These are phyloP conservation scores for Crotalus viridis DNA, from an alignment of 2,113 vertebrate genomes.

Conservation along the genomic window DNA sequence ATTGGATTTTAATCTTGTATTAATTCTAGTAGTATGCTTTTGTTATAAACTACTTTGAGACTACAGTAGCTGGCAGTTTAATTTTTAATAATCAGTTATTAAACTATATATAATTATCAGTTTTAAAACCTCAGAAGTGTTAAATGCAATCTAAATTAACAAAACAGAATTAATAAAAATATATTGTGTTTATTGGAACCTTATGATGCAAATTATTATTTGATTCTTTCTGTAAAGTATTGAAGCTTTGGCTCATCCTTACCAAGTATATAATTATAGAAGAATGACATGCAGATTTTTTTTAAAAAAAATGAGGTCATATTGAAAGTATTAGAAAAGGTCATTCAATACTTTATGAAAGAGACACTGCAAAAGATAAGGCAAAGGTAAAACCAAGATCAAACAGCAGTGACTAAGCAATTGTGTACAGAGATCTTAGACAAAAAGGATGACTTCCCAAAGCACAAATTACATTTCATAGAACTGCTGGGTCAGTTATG, in stretches of 20 bases:
- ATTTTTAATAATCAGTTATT: not conserved
- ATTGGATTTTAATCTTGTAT: not conserved
- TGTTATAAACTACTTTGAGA: not conserved
- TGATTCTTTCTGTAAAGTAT: constrained; percentile 33
- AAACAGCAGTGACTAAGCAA: constrained; percentile 46
- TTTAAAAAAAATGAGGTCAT: not conserved
- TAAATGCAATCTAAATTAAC: not conserved
- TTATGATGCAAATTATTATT: constrained; percentile 35
- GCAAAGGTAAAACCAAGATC: constrained; percentile 30
- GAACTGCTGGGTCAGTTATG: constrained; percentile 19
- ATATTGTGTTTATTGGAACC: not conserved
- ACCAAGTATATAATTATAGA: not conserved
- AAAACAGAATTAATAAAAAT: not conserved
- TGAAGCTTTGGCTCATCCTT: constrained; percentile 9
- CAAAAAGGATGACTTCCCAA: constrained; percentile 45
- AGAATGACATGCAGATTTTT: constrained; percentile 44
- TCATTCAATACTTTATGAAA: constrained; percentile 48
- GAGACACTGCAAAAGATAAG: constrained; percentile 47
- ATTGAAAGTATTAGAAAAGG: constrained; percentile 39
- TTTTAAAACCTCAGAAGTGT: not conserved
- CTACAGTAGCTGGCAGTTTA: not conserved
- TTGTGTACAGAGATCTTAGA: constrained; percentile 51
- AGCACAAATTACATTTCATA: constrained; percentile 8
- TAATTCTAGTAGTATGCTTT: not conserved
- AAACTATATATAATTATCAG: not conserved